phyloP scores from a whole-genome alignment of 1,140 invertebrate species.

The Pachyrhynchus sulphureomaculatus region DNA sequence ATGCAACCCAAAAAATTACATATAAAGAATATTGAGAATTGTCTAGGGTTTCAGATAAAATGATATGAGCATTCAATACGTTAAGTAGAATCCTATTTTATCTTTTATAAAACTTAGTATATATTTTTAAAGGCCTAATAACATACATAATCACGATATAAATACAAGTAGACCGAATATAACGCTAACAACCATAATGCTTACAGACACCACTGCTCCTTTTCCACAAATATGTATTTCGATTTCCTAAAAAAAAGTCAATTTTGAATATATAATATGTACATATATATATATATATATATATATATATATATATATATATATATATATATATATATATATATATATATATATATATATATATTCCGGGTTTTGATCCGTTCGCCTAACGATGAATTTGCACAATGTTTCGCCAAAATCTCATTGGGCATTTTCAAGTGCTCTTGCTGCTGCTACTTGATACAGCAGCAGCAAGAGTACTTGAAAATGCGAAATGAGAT shows the following conservation, averaged over 20 bases:
- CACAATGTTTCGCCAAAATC: too few species aligned
- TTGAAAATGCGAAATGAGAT: too few species aligned
- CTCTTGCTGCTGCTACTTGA: too few species aligned
- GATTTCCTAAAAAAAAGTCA: conserved; percentile 60
- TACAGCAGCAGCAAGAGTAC: too few species aligned
- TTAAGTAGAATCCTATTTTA: neutral
- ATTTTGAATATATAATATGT: conserved; percentile 12
- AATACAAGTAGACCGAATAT: conserved; percentile 33
- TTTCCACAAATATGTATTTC: conserved; percentile 72
- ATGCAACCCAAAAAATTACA: neutral
- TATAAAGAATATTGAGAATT: conserved; percentile 1
- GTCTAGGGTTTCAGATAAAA: conserved; percentile 20
- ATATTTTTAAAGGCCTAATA: conserved; percentile 24
- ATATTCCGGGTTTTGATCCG: too few species aligned
- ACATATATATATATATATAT: neutral
- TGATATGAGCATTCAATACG: conserved; percentile 42
- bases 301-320: neutral
- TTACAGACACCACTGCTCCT: conserved; percentile 40
- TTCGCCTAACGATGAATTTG: too few species aligned
- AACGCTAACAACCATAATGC: conserved; percentile 35
- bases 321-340: neutral
- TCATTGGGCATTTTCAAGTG: too few species aligned
- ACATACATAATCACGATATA: conserved; percentile 39
- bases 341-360: too few species aligned
- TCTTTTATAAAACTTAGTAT: conserved; percentile 15